Conservation (phyloP, 1,140 invertebrate species). For the Hirudo medicinalis region DNA sequence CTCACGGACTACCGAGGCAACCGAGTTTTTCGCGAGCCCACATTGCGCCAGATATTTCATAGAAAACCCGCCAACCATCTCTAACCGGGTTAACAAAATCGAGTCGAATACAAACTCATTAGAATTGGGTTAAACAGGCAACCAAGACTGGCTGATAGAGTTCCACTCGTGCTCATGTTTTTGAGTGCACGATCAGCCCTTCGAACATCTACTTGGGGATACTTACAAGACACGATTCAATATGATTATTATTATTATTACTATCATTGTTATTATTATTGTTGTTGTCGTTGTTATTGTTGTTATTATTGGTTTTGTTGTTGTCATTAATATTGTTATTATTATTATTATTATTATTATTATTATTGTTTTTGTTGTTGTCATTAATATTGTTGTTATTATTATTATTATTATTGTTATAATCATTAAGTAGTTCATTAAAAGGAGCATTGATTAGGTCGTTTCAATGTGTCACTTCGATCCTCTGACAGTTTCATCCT, state of each 20-base stretch:
- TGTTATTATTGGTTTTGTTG: background rate
- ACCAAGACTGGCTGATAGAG: too few relatives aligned
- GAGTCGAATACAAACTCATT: too few relatives aligned
- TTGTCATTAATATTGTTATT: background rate
- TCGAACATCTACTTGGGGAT: background rate
- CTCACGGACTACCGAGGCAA: too few relatives aligned
- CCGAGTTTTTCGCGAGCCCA: too few relatives aligned
- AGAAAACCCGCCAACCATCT: too few relatives aligned
- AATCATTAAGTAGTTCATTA: too few relatives aligned
- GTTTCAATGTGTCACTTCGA: too few relatives aligned
- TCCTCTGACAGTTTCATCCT: too few relatives aligned
- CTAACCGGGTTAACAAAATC: too few relatives aligned
- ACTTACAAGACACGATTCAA: background rate
- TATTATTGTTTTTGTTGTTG: background rate
- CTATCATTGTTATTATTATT: background rate
- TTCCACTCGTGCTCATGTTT: background rate
- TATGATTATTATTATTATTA: slow-evolving; percentile 7
- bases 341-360: slow-evolving; percentile 1
- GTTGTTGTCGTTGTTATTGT: background rate
- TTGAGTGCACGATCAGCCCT: background rate
- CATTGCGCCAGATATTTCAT: too few relatives aligned
- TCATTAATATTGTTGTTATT: background rate
- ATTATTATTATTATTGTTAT: background rate
- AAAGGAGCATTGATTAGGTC: too few relatives aligned
- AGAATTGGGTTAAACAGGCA: too few relatives aligned